phyloP scores from a whole-genome alignment of 1,140 invertebrate species.

The Teleogryllus occipitalis region DNA sequence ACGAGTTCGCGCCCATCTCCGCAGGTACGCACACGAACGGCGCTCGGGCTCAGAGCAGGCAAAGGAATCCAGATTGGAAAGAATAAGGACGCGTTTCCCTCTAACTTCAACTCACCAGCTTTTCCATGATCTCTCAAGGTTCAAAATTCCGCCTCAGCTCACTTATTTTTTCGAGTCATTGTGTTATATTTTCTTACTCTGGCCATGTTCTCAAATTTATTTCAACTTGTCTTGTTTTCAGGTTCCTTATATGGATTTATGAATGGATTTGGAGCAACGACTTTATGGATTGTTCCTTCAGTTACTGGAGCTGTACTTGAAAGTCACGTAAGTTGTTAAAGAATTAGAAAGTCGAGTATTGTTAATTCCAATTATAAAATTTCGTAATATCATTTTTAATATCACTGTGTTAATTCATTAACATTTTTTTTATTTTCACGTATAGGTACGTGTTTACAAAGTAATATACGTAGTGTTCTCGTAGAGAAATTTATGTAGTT shows the following conservation, averaged over 20 bases:
- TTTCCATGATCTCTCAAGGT: too few relatives aligned
- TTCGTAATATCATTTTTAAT: neutral
- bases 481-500: too few relatives aligned
- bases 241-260: conserved; percentile 66
- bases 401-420: neutral
- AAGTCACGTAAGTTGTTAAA: conserved; percentile 43
- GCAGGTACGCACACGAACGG: conserved; percentile 36
- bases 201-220: too few relatives aligned
- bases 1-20: conserved; percentile 74
- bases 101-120: too few relatives aligned
- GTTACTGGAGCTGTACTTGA: conserved; percentile 58
- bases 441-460: neutral
- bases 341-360: neutral
- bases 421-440: neutral
- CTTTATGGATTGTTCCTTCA: conserved; percentile 62
- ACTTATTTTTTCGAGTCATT: too few relatives aligned
- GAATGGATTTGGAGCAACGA: conserved; percentile 61
- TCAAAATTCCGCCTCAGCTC: too few relatives aligned
- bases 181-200: too few relatives aligned
- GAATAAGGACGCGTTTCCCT: too few relatives aligned
- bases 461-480: too few relatives aligned
- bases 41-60: too few relatives aligned
- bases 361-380: neutral
- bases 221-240: neutral
- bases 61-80: too few relatives aligned